Conservation (phyloP, 2,113 vertebrate genomes). For the Dipodomys spectabilis region DNA sequence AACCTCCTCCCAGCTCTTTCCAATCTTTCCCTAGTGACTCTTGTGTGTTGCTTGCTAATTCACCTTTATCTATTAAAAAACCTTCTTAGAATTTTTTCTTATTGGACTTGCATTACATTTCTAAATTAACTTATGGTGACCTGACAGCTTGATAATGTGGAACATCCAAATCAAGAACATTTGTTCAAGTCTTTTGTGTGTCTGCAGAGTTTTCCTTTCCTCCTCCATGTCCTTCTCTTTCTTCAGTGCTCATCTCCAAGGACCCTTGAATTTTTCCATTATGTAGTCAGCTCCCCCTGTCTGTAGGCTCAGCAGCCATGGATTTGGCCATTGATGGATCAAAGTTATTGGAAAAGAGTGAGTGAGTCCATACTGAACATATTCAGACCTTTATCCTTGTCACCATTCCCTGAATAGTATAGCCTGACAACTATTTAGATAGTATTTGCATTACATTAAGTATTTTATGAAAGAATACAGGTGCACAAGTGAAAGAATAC, state of each 20-base stretch:
- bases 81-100: background rate
- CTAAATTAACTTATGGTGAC: background rate
- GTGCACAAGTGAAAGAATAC: too few relatives aligned
- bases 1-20: background rate
- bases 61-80: background rate
- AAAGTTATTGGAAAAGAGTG: background rate
- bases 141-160: background rate
- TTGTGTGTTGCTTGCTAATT: background rate
- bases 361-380: background rate
- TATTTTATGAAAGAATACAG: background rate
- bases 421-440: too few relatives aligned
- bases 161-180: background rate
- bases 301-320: background rate
- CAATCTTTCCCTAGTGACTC: background rate
- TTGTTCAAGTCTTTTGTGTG: background rate
- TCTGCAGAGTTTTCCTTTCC: background rate
- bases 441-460: background rate
- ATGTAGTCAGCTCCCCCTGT: fast-evolving
- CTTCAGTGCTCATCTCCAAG: background rate
- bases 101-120: background rate
- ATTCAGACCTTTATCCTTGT: background rate
- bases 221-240: background rate
- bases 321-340: background rate
- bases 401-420: too few relatives aligned
- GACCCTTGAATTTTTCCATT: background rate